Conservation (phyloP, 2,113 vertebrate genomes). For the Anoplopoma fimbria region DNA sequence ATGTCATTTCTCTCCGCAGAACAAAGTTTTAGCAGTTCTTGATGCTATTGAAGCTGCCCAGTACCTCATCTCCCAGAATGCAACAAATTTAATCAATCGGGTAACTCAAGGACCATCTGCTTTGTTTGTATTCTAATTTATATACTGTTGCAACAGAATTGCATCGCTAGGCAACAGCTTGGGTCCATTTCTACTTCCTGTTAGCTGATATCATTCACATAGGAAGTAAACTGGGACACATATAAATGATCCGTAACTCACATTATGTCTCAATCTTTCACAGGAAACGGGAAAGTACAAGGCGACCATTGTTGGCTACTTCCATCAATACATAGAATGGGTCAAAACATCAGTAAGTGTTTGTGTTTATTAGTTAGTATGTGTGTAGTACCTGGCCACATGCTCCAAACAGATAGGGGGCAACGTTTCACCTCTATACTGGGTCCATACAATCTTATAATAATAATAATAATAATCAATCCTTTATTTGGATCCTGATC, state of each 20-base stretch:
- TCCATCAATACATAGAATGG: constrained; percentile 91
- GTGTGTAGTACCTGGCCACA: background rate
- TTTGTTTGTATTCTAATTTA: background rate
- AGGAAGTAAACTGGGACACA: background rate
- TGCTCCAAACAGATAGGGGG: background rate
- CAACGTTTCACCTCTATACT: background rate
- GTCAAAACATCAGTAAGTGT: constrained; percentile 90
- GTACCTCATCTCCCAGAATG: constrained; percentile 87
- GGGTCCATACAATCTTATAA: too few species aligned
- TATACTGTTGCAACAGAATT: background rate
- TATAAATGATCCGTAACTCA: background rate
- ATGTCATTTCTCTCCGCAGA: constrained; percentile 72
- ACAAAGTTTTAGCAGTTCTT: constrained; percentile 84
- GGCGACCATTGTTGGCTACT: constrained; percentile 88
- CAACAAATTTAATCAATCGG: constrained; percentile 84
- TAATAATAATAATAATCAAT: too few species aligned
- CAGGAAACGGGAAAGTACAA: constrained; percentile 90
- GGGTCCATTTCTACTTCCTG: background rate
- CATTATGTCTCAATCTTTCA: background rate
- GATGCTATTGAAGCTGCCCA: constrained; percentile 87
- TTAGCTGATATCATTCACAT: background rate
- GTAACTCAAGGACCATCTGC: constrained; percentile 71
- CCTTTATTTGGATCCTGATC: too few species aligned
- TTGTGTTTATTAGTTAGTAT: background rate
- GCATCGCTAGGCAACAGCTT: background rate